Evolutionary conservation across 2,888 invertebrate species (phyloP).

Genomic region (Lypha dubia): DNA sequence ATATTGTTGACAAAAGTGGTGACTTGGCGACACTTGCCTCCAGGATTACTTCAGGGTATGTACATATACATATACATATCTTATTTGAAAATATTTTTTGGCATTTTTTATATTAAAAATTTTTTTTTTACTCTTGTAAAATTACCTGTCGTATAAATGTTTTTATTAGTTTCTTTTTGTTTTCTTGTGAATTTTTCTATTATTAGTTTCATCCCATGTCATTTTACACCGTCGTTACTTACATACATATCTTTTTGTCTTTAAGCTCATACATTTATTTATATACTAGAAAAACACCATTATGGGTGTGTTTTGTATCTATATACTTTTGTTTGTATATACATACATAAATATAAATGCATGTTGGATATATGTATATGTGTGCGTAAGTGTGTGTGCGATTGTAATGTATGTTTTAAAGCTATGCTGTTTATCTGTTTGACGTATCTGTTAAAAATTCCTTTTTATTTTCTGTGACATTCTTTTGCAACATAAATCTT

Average conservation of each 20-base stretch:
- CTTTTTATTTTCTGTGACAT: slow-evolving; percentile 68
- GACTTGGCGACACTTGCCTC: too few relatives aligned
- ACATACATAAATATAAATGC: not conserved
- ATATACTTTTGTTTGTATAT: not conserved
- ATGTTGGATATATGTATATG: not conserved
- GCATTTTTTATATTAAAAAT: slow-evolving; percentile 32
- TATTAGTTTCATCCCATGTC: slow-evolving; percentile 66
- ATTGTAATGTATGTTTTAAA: slow-evolving; percentile 30
- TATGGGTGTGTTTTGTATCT: too few relatives aligned
- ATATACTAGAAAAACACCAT: not conserved
- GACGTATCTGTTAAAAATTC: slow-evolving; percentile 68
- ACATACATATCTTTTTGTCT: slow-evolving; percentile 19
- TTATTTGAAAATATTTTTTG: slow-evolving; percentile 12
- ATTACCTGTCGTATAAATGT: slow-evolving; percentile 61
- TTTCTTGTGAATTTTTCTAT: slow-evolving; percentile 27
- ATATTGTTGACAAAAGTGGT: too few relatives aligned
- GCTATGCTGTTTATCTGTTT: slow-evolving; percentile 62
- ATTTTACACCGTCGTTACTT: slow-evolving; percentile 51
- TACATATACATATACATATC: slow-evolving; percentile 13
- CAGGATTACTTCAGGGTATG: too few relatives aligned
- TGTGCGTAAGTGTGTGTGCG: not conserved
- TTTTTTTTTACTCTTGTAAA: slow-evolving; percentile 30
- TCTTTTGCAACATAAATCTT: slow-evolving; percentile 69
- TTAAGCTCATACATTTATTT: slow-evolving; percentile 22
- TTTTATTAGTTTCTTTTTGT: slow-evolving; percentile 51